A percentile compares a stretch with the other conserved stretches of the same genome.
Conservation (phyloP, 2,888 invertebrate genomes). For the Schizaphis graminum region DNA sequence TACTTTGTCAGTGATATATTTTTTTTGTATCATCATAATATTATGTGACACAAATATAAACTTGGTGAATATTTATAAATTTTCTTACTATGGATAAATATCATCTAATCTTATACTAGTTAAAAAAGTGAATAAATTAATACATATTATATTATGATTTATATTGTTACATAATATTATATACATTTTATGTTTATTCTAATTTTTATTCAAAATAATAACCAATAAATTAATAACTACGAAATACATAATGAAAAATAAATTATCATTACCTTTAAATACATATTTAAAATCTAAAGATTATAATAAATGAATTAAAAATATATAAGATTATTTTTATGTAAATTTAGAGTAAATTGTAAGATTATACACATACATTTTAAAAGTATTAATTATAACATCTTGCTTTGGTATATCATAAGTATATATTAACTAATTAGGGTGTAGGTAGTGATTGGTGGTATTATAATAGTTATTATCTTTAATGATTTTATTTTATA, state of each 20-base stretch:
- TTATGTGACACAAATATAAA: slow-evolving; percentile 36
- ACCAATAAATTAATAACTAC: slow-evolving; percentile 49
- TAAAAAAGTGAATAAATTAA: slow-evolving; percentile 28
- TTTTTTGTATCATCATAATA: slow-evolving; percentile 44
- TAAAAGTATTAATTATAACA: slow-evolving; percentile 62
- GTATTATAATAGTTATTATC: slow-evolving; percentile 46
- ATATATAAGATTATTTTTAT: slow-evolving; percentile 65
- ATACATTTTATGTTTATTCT: slow-evolving; percentile 56
- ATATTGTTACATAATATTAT: slow-evolving; percentile 51
- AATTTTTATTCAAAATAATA: slow-evolving; percentile 57
- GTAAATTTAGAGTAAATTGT: slow-evolving; percentile 64
- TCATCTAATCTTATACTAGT: not conserved
- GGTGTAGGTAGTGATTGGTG: slow-evolving; percentile 59
- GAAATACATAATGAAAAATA: slow-evolving; percentile 51
- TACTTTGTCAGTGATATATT: slow-evolving; percentile 47
- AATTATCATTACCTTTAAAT: slow-evolving; percentile 63
- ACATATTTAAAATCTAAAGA: slow-evolving; percentile 53
- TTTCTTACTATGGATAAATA: slow-evolving; percentile 43
- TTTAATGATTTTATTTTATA: slow-evolving; percentile 48
- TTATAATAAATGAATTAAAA: slow-evolving; percentile 64
- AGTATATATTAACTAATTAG: slow-evolving; percentile 59
- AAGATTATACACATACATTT: slow-evolving; percentile 60
- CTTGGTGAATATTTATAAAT: slow-evolving; percentile 46
- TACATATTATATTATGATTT: slow-evolving; percentile 52
- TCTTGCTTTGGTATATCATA: slow-evolving; percentile 65